phyloP scores from a whole-genome alignment of 2,113 vertebrate genomes.

The Plectropomus leopardus region DNA sequence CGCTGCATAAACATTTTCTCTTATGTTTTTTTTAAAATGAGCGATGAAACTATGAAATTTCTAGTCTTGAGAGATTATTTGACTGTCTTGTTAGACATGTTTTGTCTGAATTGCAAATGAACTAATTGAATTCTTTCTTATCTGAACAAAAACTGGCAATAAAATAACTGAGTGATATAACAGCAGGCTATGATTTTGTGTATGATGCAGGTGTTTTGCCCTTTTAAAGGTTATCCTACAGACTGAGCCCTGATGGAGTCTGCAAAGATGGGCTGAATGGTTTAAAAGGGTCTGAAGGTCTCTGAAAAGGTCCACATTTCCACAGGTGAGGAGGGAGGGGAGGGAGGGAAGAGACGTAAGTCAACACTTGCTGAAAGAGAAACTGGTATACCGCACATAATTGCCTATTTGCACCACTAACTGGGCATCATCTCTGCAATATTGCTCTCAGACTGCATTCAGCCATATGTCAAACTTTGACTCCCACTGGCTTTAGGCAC shows the following conservation, averaged over 20 bases:
- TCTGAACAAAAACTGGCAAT: not conserved
- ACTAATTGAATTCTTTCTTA: not conserved
- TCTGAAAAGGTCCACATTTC: constrained; percentile 1
- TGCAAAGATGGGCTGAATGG: constrained; percentile 37
- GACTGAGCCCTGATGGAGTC: constrained; percentile 4
- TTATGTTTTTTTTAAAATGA: constrained; percentile 8
- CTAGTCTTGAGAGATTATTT: constrained; percentile 7
- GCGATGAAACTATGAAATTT: not conserved
- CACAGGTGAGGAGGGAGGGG: not conserved
- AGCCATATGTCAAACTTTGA: constrained; percentile 45
- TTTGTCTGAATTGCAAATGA: constrained; percentile 20
- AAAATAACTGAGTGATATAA: not conserved
- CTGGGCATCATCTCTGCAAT: constrained; percentile 2
- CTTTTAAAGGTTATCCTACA: constrained; percentile 45
- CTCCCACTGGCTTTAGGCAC: constrained; percentile 44
- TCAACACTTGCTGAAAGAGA: not conserved
- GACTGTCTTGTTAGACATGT: not conserved
- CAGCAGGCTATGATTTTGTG: constrained; percentile 4
- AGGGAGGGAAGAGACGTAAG: not conserved
- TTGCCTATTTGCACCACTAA: constrained; percentile 13
- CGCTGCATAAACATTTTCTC: not conserved
- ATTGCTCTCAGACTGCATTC: constrained; percentile 28
- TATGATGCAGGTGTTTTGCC: constrained; percentile 35
- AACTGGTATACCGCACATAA: not conserved
- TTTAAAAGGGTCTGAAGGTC: constrained; percentile 30